Evolutionary conservation across 2,888 invertebrate species (phyloP).

Genomic region (Cinara cedri): DNA sequence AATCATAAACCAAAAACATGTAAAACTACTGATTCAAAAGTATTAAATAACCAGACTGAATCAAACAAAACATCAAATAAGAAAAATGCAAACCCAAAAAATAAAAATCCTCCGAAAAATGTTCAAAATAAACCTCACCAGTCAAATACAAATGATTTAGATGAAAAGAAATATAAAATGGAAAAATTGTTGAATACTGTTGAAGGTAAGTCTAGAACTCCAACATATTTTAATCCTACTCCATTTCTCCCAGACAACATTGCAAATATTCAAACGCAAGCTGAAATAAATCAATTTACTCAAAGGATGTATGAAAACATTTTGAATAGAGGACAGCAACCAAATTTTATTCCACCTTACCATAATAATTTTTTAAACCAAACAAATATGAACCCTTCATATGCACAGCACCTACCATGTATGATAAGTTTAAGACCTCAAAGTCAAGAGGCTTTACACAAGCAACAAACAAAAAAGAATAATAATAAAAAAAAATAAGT

Average conservation of each 20-base stretch:
- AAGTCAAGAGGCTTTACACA: background rate
- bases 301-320: slow-evolving; percentile 41
- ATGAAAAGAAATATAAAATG: slow-evolving; percentile 27
- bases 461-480: background rate
- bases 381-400: background rate
- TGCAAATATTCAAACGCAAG: slow-evolving; percentile 29
- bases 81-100: background rate
- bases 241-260: background rate
- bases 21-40: background rate
- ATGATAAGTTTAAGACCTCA: slow-evolving; percentile 24
- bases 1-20: background rate
- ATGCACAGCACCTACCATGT: background rate
- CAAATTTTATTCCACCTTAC: background rate
- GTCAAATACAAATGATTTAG: background rate
- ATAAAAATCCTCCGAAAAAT: background rate
- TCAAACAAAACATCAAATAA: background rate
- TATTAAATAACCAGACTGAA: background rate
- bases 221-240: background rate
- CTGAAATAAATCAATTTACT: slow-evolving; percentile 17
- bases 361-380: slow-evolving; percentile 1
- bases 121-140: background rate
- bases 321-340: background rate
- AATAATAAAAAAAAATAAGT: background rate
- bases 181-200: slow-evolving; percentile 29
- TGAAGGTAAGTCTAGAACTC: background rate